Conservation (phyloP, 2,113 vertebrate species). For the Hirundichthys speculiger region DNA sequence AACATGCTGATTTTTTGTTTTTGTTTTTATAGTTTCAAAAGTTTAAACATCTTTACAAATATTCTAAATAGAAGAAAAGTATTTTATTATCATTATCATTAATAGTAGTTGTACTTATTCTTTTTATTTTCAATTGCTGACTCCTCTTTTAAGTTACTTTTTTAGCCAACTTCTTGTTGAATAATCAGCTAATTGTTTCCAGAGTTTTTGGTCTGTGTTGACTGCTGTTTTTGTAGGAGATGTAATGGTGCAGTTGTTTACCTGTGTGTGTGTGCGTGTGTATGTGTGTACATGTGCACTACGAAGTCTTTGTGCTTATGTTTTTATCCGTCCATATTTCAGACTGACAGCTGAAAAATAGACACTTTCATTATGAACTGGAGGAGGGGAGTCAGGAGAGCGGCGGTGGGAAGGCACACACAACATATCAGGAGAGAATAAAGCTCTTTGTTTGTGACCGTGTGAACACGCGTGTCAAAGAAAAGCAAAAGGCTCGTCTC, state of each 20-base stretch:
- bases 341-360: conserved; percentile 24
- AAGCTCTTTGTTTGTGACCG: conserved; percentile 66
- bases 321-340: conserved; percentile 26
- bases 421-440: conserved; percentile 60
- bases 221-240: no score
- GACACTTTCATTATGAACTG: conserved; percentile 24
- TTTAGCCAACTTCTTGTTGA: no score
- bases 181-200: background rate
- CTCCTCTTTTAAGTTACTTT: no score
- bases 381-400: conserved; percentile 14
- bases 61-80: no score
- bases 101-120: no score
- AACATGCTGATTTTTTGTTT: no score
- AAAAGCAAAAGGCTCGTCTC: conserved; percentile 53
- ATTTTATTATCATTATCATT: no score
- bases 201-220: background rate
- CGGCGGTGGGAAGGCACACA: conserved; percentile 28
- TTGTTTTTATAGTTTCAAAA: no score
- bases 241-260: background rate
- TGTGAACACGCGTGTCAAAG: conserved; percentile 67
- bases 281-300: no score
- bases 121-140: no score
- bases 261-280: no score
- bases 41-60: no score
- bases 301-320: conserved; percentile 9